phyloP scores from a whole-genome alignment of 2,113 vertebrate genomes.

The Cepphus grylle region DNA sequence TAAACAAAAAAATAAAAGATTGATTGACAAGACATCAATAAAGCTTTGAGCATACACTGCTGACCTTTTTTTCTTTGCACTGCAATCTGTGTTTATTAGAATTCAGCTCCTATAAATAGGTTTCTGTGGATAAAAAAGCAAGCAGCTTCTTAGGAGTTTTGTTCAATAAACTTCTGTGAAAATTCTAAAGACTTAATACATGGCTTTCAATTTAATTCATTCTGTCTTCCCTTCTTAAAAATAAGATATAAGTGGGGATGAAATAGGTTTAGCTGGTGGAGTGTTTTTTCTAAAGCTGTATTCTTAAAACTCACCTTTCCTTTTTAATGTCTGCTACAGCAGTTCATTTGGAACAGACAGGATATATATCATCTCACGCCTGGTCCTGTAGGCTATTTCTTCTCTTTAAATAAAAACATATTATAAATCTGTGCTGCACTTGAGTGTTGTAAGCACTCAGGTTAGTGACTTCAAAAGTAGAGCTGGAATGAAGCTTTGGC shows the following conservation, averaged over 20 bases:
- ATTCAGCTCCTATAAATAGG: conserved; percentile 74
- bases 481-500: conserved; percentile 22
- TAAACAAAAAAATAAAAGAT: conserved; percentile 77
- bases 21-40: conserved; percentile 85
- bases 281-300: conserved; percentile 19
- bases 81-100: conserved; percentile 82
- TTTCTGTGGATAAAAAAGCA: conserved; percentile 63
- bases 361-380: conserved; percentile 8
- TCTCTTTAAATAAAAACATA: conserved; percentile 61
- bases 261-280: conserved; percentile 44
- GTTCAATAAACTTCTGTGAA: conserved; percentile 54
- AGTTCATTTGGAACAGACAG: conserved; percentile 37
- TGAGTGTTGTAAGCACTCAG: conserved; percentile 11
- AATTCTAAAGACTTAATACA: conserved; percentile 57
- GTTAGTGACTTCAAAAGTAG: conserved; percentile 45
- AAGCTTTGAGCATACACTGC: conserved; percentile 64
- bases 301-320: conserved; percentile 42
- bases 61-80: conserved; percentile 72
- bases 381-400: conserved; percentile 42
- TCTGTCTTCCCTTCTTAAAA: conserved; percentile 48
- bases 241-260: conserved; percentile 37
- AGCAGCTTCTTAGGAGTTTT: conserved; percentile 56
- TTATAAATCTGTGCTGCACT: conserved; percentile 50
- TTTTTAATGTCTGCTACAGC: conserved; percentile 44
- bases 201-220: conserved; percentile 56